phyloP scores from a whole-genome alignment of 1,140 invertebrate genomes.

The Chironomus striatipennis region DNA sequence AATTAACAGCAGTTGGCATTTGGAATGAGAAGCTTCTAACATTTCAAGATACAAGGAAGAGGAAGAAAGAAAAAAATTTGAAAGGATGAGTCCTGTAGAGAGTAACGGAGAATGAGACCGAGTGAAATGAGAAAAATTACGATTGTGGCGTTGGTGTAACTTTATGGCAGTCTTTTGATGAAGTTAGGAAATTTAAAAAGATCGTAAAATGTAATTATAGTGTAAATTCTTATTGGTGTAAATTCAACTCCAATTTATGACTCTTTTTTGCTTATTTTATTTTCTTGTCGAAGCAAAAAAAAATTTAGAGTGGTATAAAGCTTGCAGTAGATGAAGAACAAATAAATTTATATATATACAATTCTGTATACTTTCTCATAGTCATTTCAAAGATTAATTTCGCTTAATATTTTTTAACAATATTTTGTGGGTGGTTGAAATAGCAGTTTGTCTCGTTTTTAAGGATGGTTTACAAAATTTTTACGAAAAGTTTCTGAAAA shows the following conservation, averaged over 20 bases:
- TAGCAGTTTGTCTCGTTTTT: no score
- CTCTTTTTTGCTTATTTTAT: background rate
- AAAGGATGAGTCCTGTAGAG: background rate
- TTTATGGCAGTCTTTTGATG: slow-evolving; percentile 20
- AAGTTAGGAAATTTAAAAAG: background rate
- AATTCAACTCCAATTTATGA: slow-evolving; percentile 17
- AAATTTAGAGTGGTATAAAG: no score
- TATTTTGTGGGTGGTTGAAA: no score
- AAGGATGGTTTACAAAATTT: no score
- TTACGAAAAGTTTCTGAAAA: no score
- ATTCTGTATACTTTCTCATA: background rate
- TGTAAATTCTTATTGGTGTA: background rate
- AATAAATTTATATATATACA: background rate
- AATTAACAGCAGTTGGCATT: no score
- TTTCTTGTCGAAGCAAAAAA: background rate
- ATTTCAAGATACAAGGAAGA: no score
- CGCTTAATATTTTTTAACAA: no score
- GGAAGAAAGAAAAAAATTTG: no score
- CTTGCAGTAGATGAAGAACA: no score
- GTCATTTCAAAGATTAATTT: background rate
- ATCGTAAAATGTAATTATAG: slow-evolving; percentile 22
- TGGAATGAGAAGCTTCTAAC: no score
- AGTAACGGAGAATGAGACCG: background rate
- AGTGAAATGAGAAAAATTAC: slow-evolving; percentile 9
- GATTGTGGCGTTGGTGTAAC: background rate